Conservation (phyloP, 2,113 vertebrate species). For the Corydoras maculifer region DNA sequence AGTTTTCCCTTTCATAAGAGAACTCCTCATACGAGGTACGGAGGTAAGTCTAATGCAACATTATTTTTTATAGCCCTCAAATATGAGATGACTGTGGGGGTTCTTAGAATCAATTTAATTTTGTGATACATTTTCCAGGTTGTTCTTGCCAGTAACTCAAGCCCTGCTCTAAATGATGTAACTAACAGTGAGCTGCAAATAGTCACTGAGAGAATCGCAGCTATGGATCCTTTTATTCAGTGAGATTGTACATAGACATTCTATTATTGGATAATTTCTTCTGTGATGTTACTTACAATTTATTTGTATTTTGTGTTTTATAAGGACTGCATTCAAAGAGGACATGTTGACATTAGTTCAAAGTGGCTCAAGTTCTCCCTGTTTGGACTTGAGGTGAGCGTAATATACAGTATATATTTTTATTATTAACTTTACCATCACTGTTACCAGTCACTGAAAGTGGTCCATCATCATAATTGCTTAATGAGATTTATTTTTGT, state of each 20-base stretch:
- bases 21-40: slow-evolving; percentile 91
- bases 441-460: too few species aligned
- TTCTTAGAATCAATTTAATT: neutral
- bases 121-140: slow-evolving; percentile 63
- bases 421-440: neutral
- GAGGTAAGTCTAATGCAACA: slow-evolving; percentile 68
- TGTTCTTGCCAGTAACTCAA: slow-evolving; percentile 92
- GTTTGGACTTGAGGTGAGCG: slow-evolving; percentile 85
- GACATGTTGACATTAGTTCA: slow-evolving; percentile 81
- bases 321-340: slow-evolving; percentile 73
- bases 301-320: neutral
- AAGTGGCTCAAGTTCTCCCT: slow-evolving; percentile 92
- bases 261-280: neutral
- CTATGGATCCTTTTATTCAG: slow-evolving; percentile 84
- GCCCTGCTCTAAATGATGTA: slow-evolving; percentile 90
- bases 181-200: slow-evolving; percentile 89
- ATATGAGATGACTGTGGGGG: neutral
- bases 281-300: neutral
- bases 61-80: neutral
- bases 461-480: too few species aligned
- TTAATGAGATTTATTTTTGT: too few species aligned
- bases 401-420: neutral
- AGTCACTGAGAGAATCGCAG: slow-evolving; percentile 80
- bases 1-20: slow-evolving; percentile 97
- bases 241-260: slow-evolving; percentile 51